A percentile compares a stretch with the other conserved stretches of the same genome.
These are phyloP conservation scores for Brachionichthys hirsutus DNA, from an alignment of 2,113 vertebrate species.

Conservation along the genomic window DNA sequence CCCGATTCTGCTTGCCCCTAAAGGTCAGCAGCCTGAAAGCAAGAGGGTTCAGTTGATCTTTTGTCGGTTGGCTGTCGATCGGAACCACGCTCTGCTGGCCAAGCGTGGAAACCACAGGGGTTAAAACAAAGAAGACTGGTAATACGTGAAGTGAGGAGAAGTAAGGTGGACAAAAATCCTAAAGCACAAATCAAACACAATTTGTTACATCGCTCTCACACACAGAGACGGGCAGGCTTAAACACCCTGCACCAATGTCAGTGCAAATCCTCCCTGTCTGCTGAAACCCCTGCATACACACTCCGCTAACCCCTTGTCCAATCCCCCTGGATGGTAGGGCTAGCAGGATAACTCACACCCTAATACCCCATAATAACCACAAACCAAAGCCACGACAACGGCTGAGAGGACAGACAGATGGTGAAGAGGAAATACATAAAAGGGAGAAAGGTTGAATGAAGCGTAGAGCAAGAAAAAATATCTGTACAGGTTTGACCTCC, in stretches of 20 bases:
- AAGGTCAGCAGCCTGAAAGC: too few relatives aligned
- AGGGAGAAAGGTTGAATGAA: constrained; percentile 35
- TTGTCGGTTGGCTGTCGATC: not conserved
- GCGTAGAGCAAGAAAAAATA: constrained; percentile 13
- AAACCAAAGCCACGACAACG: constrained; percentile 48
- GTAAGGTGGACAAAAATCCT: constrained; percentile 7
- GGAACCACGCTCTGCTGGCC: not conserved
- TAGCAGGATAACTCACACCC: constrained; percentile 48
- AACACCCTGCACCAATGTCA: constrained; percentile 43
- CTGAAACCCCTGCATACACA: constrained; percentile 50
- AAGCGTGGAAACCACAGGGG: not conserved
- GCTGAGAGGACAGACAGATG: constrained; percentile 49
- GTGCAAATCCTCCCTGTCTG: constrained; percentile 55
- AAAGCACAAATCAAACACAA: constrained; percentile 23
- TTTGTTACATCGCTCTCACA: not conserved
- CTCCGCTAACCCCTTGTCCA: constrained; percentile 50
- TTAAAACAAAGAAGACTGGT: constrained; percentile 3
- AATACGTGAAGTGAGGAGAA: constrained; percentile 2
- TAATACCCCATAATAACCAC: constrained; percentile 59
- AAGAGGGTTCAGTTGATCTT: not conserved
- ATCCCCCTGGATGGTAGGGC: constrained; percentile 55
- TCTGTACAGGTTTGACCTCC: constrained; percentile 33
- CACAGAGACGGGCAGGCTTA: constrained; percentile 29
- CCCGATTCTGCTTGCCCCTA: too few relatives aligned
- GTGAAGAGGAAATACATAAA: constrained; percentile 22